A percentile compares a stretch with the other conserved stretches of the same genome.
These are phyloP conservation scores for Potorous gilbertii DNA, from an alignment of 2,797 vertebrate genomes.

Conservation along the genomic window DNA sequence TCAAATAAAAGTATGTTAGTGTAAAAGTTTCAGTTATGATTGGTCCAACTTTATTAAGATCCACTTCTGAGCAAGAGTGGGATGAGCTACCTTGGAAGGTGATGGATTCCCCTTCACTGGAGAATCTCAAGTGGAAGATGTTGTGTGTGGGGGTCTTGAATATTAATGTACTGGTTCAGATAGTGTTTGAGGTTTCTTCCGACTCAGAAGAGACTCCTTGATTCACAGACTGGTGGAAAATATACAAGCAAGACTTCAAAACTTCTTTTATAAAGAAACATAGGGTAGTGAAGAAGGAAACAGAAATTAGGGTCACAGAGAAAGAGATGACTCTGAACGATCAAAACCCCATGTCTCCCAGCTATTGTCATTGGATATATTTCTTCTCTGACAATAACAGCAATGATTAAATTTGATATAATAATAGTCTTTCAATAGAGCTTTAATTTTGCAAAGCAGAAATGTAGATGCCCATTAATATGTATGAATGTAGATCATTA, in stretches of 20 bases:
- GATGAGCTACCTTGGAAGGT: not conserved
- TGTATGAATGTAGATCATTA: too few species aligned
- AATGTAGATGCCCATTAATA: not conserved
- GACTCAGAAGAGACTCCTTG: not conserved
- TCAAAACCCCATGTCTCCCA: not conserved
- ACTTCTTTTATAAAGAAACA: conserved; percentile 32
- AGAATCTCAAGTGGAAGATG: not conserved
- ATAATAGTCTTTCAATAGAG: not conserved
- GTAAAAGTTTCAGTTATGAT: conserved; percentile 43
- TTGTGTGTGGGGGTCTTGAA: not conserved
- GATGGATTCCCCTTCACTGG: not conserved
- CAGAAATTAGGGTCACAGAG: not conserved
- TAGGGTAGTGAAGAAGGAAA: not conserved
- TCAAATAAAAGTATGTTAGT: conserved; percentile 34
- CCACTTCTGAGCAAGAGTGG: conserved; percentile 33
- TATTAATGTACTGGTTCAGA: not conserved
- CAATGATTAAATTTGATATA: not conserved
- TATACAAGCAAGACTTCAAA: conserved; percentile 25
- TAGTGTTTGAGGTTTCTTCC: not conserved
- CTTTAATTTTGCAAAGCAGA: not conserved
- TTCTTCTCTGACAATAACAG: not conserved
- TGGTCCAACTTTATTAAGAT: conserved; percentile 55
- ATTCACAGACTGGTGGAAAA: conserved; percentile 25
- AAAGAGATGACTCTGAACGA: not conserved
- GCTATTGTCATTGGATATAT: not conserved